Conservation (phyloP, 2,113 vertebrate species). For the Uria lomvia region DNA sequence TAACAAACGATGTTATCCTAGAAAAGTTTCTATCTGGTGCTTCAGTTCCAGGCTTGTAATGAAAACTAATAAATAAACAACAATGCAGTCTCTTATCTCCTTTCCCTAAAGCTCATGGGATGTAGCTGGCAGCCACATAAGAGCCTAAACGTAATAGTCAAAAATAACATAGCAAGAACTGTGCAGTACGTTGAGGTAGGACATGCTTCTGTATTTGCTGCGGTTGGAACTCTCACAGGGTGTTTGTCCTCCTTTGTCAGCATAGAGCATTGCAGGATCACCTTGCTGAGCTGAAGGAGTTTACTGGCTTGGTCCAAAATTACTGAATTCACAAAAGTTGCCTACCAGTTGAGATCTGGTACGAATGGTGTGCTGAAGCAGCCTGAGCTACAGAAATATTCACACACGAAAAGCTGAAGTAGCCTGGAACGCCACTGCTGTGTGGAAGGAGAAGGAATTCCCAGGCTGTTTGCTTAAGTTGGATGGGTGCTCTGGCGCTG, state of each 20-base stretch:
- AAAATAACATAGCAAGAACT: background rate
- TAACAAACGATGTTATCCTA: background rate
- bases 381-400: background rate
- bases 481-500: background rate
- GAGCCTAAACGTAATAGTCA: background rate
- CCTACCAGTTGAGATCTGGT: background rate
- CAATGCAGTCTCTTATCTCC: background rate
- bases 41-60: background rate
- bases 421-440: background rate
- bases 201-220: background rate
- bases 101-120: background rate
- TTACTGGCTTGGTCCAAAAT: background rate
- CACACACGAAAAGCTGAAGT: background rate
- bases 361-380: background rate
- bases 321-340: background rate
- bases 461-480: background rate
- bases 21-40: background rate
- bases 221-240: background rate
- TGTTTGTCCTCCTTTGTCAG: background rate
- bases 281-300: background rate
- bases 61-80: background rate
- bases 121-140: background rate
- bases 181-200: background rate
- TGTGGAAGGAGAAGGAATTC: background rate
- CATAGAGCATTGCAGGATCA: background rate